Conservation (phyloP, 2,113 vertebrate species). For the Egretta garzetta region DNA sequence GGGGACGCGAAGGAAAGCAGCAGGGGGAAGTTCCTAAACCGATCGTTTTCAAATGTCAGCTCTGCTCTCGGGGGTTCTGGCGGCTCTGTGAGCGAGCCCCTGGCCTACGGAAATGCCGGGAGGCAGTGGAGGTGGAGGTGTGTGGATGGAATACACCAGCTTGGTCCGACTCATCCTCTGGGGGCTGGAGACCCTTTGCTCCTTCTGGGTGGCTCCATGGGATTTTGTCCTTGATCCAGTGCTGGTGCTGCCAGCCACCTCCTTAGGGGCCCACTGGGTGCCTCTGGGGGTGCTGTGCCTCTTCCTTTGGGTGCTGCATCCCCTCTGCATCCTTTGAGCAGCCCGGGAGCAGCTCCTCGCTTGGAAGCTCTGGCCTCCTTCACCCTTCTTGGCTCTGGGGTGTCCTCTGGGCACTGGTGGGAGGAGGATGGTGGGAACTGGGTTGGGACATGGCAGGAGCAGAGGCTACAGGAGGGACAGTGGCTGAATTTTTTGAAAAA, state of each 20-base stretch:
- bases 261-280: background rate
- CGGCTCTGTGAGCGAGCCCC: slow-evolving; percentile 36
- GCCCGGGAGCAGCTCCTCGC: background rate
- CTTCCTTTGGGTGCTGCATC: background rate
- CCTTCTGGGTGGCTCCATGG: background rate
- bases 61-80: slow-evolving; percentile 33
- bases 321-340: background rate
- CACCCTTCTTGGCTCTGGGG: accelerated
- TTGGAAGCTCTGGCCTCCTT: background rate
- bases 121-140: background rate
- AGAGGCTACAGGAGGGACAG: background rate
- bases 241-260: background rate
- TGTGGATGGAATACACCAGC: background rate
- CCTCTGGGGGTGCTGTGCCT: background rate
- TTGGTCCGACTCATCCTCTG: background rate
- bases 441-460: background rate
- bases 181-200: background rate
- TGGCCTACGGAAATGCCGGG: slow-evolving; percentile 31
- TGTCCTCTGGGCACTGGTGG: background rate
- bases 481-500: background rate
- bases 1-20: slow-evolving; percentile 8
- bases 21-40: slow-evolving; percentile 64
- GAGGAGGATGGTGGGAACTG: background rate
- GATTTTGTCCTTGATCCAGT: background rate
- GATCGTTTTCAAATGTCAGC: slow-evolving; percentile 77